Evolutionary conservation across 2,888 invertebrate genomes (phyloP).

Genomic region (Yponomeuta plumbellus): DNA sequence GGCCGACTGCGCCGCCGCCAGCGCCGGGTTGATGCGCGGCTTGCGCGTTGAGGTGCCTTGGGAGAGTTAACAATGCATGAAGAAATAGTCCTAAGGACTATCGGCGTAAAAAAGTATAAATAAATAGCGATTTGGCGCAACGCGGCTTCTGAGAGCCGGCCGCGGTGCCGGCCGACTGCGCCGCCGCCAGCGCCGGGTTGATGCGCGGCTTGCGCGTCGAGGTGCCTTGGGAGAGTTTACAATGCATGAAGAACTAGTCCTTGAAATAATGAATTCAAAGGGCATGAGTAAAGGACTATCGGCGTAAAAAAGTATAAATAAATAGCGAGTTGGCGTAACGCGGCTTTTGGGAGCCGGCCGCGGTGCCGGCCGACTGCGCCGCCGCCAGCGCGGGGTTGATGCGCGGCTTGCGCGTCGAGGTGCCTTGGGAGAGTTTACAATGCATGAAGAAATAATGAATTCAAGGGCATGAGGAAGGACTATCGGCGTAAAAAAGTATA

Average conservation of each 20-base stretch:
- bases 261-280: no score
- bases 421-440: conserved; percentile 72
- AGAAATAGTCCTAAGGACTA: no score
- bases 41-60: conserved; percentile 92
- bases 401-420: conserved; percentile 93
- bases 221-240: conserved; percentile 76
- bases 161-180: conserved; percentile 87
- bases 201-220: conserved; percentile 94
- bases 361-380: conserved; percentile 88
- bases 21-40: conserved; percentile 96
- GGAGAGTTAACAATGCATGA: background rate
- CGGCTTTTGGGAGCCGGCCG: conserved; percentile 67
- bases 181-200: conserved; percentile 96
- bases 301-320: no score
- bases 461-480: no score
- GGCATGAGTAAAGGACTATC: no score
- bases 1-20: conserved; percentile 95
- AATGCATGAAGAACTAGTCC: no score
- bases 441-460: no score
- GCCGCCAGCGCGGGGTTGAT: conserved; percentile 97
- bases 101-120: no score
- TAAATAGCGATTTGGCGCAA: conserved; percentile 66
- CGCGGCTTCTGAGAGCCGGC: conserved; percentile 69
- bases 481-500: no score
- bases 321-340: conserved; percentile 71